Evolutionary conservation across 2,888 invertebrate genomes (phyloP), one percentile per base, ranked within the genome.

Genomic region (Amphiduros pacificus): DNA sequence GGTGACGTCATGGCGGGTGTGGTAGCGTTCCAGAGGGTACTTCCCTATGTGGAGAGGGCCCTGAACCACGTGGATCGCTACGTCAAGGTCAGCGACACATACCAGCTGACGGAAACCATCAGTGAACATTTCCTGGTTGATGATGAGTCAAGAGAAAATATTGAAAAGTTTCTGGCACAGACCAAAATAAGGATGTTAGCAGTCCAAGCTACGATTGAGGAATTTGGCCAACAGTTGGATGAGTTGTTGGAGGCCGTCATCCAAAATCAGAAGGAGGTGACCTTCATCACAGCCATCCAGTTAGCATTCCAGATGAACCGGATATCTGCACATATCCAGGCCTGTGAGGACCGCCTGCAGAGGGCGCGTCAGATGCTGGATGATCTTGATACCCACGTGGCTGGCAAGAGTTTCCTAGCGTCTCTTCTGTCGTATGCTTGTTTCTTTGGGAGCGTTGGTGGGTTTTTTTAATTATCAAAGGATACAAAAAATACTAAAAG

Each of bases 301-400:
- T 55, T 65, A 14, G 65, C 65, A 31, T 65, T 65, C 56, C 56
- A 60, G 29, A 65, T 65, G 60, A 65, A 65, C 53, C 51, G 65
- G 14, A 64, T 61, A 27, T 54, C 57, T 2, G 60, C 64, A 17
- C 29, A 51, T 57, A 56, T 61, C n/a, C 28, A 26, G 27, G 36
- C 60, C 17, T 64, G 64, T 28, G 64, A 61, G 31, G 53, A 64
- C 22, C 41, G 50, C 3, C 58, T 64, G 27, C 41, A 27, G 29
- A 24, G 31, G 20, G 64, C 58, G 2, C 44, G 64, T 17, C 26
- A n/a, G 9, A 36, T 60, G 56, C 31, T 60, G 4, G 60, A 60
- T 22, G 55, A 60, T 24, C 52, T 63, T 2, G 60, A 63, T 52
- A 44, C 50, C 6, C 55, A 60, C 31, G 63, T 63, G 26, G 63